These are phyloP conservation scores for Desmodus rotundus DNA, from an alignment of 2,113 vertebrate species.

Conservation along the genomic window DNA sequence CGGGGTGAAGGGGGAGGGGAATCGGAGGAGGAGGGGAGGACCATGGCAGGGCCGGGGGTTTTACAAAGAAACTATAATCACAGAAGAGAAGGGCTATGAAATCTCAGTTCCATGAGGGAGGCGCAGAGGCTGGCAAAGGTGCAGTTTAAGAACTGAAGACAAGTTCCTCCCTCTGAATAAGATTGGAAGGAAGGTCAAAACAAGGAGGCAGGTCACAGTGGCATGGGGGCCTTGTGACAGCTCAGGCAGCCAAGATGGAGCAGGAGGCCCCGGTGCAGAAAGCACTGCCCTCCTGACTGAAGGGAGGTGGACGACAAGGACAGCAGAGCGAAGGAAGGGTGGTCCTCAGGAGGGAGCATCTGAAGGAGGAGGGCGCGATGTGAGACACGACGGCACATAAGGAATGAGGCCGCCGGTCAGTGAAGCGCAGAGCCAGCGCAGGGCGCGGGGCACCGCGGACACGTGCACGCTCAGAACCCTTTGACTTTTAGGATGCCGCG, in stretches of 20 bases:
- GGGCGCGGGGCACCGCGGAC: fast-evolving
- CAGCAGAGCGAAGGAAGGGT: not conserved
- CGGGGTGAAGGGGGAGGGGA: not conserved
- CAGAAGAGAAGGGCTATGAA: not conserved
- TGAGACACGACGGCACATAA: too few species aligned
- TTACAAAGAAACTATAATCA: not conserved
- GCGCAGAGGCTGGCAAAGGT: not conserved
- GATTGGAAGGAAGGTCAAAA: not conserved
- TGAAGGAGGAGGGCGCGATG: too few species aligned
- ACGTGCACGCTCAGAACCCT: not conserved
- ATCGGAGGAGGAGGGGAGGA: not conserved
- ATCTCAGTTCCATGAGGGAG: not conserved
- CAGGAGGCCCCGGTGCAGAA: not conserved
- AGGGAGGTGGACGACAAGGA: not conserved
- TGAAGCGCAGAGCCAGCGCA: not conserved
- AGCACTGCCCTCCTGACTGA: too few species aligned
- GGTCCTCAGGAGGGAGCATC: not conserved
- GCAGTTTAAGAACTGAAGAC: not conserved
- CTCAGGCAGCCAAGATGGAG: too few species aligned
- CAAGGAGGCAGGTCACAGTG: not conserved
- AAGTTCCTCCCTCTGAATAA: not conserved
- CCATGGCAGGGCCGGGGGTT: not conserved
- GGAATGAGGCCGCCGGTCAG: not conserved
- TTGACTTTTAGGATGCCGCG: too few species aligned
- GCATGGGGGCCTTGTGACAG: not conserved